Evolutionary conservation across 2,888 invertebrate species (phyloP).

Genomic region (Gibbula magus): DNA sequence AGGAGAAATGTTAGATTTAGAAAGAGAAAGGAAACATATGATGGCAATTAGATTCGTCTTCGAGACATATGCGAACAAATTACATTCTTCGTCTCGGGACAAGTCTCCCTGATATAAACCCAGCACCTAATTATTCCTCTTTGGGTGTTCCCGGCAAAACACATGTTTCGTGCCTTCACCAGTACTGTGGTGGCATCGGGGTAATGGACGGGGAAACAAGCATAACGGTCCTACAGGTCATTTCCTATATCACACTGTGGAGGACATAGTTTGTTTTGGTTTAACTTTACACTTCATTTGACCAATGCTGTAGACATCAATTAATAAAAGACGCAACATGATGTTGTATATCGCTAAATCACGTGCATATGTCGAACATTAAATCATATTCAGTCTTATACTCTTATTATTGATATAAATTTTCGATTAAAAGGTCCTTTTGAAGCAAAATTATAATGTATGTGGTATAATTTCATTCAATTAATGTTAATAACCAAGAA

Average conservation of each 20-base stretch:
- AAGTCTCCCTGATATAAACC: neutral
- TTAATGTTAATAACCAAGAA: too few relatives aligned
- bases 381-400: too few relatives aligned
- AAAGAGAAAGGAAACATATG: neutral
- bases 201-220: neutral
- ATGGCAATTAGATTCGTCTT: neutral
- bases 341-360: too few relatives aligned
- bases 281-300: too few relatives aligned
- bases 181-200: neutral
- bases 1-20: neutral
- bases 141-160: conserved; percentile 14
- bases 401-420: too few relatives aligned
- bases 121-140: neutral
- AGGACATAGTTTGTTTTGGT: too few relatives aligned
- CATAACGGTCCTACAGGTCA: neutral
- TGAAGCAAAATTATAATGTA: too few relatives aligned
- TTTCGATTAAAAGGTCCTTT: too few relatives aligned
- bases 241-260: neutral
- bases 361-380: too few relatives aligned
- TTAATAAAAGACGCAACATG: too few relatives aligned
- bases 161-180: neutral
- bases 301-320: too few relatives aligned
- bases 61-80: neutral
- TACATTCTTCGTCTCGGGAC: neutral
- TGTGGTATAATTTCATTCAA: too few relatives aligned